A percentile compares a stretch with the other conserved stretches of the same genome.
Conservation (phyloP, 2,888 invertebrate species). For the Protodeltote pygarga region DNA sequence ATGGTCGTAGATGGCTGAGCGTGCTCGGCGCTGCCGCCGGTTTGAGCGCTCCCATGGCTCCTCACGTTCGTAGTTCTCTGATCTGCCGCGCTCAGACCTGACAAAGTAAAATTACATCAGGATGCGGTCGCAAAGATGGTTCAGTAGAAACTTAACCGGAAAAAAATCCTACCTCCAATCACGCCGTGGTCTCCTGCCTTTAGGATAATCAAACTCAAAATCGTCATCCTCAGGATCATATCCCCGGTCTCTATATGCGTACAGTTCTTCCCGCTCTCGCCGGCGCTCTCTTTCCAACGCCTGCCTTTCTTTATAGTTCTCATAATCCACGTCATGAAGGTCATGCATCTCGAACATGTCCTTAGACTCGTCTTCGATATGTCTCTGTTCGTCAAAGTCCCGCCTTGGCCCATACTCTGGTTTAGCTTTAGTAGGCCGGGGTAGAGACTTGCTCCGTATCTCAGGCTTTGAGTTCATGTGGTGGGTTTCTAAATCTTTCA, state of each 20-base stretch:
- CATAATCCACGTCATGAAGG: constrained; percentile 77
- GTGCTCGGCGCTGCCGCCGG: constrained; percentile 68
- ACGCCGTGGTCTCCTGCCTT: constrained; percentile 55
- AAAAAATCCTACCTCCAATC: constrained; percentile 55
- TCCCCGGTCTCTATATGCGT: constrained; percentile 65
- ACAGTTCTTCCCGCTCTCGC: constrained; percentile 60
- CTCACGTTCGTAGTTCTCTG: constrained; percentile 72
- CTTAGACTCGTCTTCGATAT: constrained; percentile 70
- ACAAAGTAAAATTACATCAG: no score
- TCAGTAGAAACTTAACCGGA: no score
- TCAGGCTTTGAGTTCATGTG: constrained; percentile 72
- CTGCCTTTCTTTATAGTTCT: constrained; percentile 83
- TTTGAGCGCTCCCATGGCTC: constrained; percentile 57
- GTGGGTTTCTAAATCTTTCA: constrained; percentile 75
- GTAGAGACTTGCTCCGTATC: constrained; percentile 75
- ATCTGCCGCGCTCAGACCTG: constrained; percentile 69
- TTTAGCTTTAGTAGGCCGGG: constrained; percentile 69
- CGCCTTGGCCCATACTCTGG: constrained; percentile 70
- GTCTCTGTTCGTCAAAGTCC: constrained; percentile 66
- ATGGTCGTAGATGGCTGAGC: constrained; percentile 70
- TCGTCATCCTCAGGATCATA: constrained; percentile 82
- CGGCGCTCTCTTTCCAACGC: constrained; percentile 66
- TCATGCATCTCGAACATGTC: constrained; percentile 81
- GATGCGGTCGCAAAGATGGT: no score
- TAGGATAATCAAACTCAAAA: constrained; percentile 72